Conservation (phyloP, 1,140 invertebrate species). For the Drosophila sucinea region DNA sequence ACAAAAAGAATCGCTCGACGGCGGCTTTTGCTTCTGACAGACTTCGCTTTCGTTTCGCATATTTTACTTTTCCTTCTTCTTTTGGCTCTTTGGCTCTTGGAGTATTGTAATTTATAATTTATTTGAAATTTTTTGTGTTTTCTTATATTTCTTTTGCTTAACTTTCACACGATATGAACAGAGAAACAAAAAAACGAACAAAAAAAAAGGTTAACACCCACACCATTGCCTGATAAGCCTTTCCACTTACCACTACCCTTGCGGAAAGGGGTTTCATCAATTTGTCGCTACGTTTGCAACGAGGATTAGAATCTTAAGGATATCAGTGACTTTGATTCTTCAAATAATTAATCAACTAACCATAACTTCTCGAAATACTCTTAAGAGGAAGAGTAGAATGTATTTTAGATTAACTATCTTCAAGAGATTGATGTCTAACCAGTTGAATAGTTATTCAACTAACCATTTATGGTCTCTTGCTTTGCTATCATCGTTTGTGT, state of each 20-base stretch:
- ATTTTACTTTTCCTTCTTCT: slow-evolving; percentile 56
- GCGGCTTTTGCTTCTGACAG: slow-evolving; percentile 57
- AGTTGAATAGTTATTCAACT: too few relatives aligned
- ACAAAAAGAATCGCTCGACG: slow-evolving; percentile 53
- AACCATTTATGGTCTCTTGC: too few relatives aligned
- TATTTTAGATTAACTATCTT: too few relatives aligned
- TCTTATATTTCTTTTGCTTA: slow-evolving; percentile 43
- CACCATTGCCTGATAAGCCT: slow-evolving; percentile 16
- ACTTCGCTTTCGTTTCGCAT: slow-evolving; percentile 76
- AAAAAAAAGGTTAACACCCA: slow-evolving; percentile 19
- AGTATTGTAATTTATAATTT: slow-evolving; percentile 66
- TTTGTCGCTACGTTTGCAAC: neutral
- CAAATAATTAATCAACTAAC: too few relatives aligned
- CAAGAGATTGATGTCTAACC: too few relatives aligned
- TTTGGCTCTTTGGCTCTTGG: neutral
- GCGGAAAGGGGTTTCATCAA: neutral
- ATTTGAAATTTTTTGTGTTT: slow-evolving; percentile 52
- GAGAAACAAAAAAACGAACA: slow-evolving; percentile 2
- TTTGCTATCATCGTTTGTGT: too few relatives aligned
- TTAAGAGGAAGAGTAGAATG: too few relatives aligned
- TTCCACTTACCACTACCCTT: slow-evolving; percentile 2
- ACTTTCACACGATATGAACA: slow-evolving; percentile 60
- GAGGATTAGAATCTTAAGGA: too few relatives aligned
- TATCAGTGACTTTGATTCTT: too few relatives aligned
- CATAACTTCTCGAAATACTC: too few relatives aligned